These are phyloP conservation scores for Cephalopachus bancanus DNA, from an alignment of 2,797 vertebrate genomes.

Conservation along the genomic window DNA sequence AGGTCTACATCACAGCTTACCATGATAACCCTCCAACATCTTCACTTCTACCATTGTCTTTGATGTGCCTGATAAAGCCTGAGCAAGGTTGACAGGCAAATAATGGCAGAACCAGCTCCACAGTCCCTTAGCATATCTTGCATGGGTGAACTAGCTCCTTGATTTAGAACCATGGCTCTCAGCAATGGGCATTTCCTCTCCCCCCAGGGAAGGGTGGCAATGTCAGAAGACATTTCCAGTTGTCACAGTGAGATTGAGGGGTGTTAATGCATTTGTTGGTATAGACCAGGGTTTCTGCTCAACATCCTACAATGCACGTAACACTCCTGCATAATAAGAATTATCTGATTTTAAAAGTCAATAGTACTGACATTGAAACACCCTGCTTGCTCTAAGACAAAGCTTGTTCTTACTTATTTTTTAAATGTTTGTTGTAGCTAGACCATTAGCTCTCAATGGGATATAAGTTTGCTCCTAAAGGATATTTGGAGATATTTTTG, in stretches of 20 bases:
- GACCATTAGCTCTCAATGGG: not conserved
- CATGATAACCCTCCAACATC: not conserved
- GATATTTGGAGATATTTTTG: not conserved
- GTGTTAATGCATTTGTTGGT: not conserved
- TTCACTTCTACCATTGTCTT: not conserved
- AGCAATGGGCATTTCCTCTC: accelerated
- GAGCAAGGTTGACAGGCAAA: not conserved
- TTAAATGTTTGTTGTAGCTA: not conserved
- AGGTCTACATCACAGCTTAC: not conserved
- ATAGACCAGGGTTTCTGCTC: not conserved
- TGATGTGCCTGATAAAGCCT: not conserved
- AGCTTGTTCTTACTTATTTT: not conserved
- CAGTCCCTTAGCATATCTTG: accelerated
- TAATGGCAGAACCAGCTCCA: not conserved
- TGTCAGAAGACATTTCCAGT: not conserved
- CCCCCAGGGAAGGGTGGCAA: too few species aligned
- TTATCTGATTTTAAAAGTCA: accelerated
- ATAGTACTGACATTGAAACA: accelerated
- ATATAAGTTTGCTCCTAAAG: too few species aligned
- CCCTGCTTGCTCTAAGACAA: too few species aligned
- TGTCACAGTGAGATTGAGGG: not conserved
- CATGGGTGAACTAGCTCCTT: accelerated
- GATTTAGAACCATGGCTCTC: accelerated
- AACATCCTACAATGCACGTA: not conserved
- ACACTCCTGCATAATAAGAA: not conserved